Evolutionary conservation across 1,140 invertebrate species (phyloP), one percentile per base, ranked within the genome.

Genomic region (Ceratitis capitata): DNA sequence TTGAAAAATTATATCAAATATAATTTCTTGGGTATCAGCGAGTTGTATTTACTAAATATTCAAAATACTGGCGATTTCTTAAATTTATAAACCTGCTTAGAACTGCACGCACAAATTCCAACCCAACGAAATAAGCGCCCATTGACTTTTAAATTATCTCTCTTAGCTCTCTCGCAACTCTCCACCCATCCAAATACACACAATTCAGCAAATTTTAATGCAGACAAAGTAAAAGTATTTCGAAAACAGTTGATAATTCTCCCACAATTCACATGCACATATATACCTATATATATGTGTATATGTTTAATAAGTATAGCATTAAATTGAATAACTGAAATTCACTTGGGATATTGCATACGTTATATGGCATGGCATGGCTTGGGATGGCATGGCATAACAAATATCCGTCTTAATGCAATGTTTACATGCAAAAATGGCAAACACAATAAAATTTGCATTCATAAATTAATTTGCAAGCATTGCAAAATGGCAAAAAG

Each of bases 381-480:
- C n/a, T n/a, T n/a, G n/a, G n/a, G n/a, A n/a, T n/a, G n/a, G n/a
- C n/a, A n/a, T n/a, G n/a, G n/a, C n/a, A n/a, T n/a, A n/a, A n/a
- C n/a, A n/a, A n/a, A n/a, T n/a, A n/a, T 19, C 23, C 39, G 19
- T 23, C 69, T 26, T 78, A 78, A 78, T 78, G 69, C 69, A 23
- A 78, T 78, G 69, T 78, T 78, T 78, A 78, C 69, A 78, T 23
- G 69, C 69, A 47, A 78, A 78, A 78, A 78, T 78, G 19, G 69
- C 69, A 78, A 78, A 78, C n/a, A 78, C 69, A 78, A 78, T 78
- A 78, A 78, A 78, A 78, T 78, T 78, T 78, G 39, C 69, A 45
- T 78, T 78, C 12, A 78, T 78, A 78, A 78, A 78, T 78, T 78
- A 78, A 78, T 78, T 78, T 78, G 69, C 69, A 45, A 45, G 39